Evolutionary conservation across 2,797 vertebrate genomes (phyloP).

Genomic region (Dicrostonyx torquatus): DNA sequence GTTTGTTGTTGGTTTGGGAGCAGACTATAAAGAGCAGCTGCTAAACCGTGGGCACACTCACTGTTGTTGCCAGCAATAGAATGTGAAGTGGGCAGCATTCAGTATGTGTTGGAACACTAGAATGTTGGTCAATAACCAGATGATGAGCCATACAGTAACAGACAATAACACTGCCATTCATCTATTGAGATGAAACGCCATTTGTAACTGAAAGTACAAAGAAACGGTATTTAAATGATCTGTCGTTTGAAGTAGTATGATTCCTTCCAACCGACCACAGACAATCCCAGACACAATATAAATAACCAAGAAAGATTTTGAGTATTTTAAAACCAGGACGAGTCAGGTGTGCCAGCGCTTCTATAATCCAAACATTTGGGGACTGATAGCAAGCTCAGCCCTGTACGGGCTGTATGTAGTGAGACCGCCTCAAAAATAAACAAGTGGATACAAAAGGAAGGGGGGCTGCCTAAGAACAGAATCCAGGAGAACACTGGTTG

Average conservation of each 20-base stretch:
- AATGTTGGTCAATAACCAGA: background rate
- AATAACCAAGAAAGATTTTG: background rate
- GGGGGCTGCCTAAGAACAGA: background rate
- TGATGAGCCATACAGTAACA: background rate
- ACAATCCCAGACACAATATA: background rate
- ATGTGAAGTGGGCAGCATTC: background rate
- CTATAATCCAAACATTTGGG: background rate
- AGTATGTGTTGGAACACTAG: background rate
- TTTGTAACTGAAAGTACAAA: slow-evolving; percentile 29
- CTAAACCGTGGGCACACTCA: background rate
- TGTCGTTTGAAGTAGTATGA: background rate
- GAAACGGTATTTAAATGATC: background rate
- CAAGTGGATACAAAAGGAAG: background rate
- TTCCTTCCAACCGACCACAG: background rate
- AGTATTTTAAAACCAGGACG: background rate
- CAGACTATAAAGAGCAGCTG: background rate
- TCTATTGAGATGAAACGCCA: background rate
- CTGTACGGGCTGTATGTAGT: too few relatives aligned
- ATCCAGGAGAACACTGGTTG: background rate
- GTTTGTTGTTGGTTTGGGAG: background rate
- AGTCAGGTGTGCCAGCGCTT: too few relatives aligned
- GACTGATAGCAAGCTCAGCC: background rate
- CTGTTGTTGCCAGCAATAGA: background rate
- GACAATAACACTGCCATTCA: background rate
- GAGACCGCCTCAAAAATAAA: background rate